Evolutionary conservation across 2,888 invertebrate species (phyloP).

Genomic region (Syritta pipiens): DNA sequence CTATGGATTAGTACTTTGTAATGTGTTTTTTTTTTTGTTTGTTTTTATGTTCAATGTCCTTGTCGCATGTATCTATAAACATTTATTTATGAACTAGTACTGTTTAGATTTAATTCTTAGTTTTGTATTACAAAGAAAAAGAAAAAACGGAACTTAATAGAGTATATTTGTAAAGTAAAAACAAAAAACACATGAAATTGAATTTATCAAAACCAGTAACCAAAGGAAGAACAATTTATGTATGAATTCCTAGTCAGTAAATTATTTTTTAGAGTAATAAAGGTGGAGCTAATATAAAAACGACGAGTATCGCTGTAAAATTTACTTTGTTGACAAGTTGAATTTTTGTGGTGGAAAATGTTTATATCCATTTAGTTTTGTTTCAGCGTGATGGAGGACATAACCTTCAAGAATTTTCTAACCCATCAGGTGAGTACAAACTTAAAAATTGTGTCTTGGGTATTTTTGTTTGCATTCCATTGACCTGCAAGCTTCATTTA

Average conservation of each 20-base stretch:
- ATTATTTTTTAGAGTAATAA: constrained; percentile 68
- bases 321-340: neutral
- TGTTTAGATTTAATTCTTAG: constrained; percentile 5
- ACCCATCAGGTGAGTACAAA: too few relatives aligned
- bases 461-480: too few relatives aligned
- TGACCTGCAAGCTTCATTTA: too few relatives aligned
- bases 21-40: constrained; percentile 2
- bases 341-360: neutral
- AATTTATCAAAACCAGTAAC: constrained; percentile 21
- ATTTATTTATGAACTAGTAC: constrained; percentile 29
- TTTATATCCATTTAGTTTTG: too few relatives aligned
- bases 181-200: constrained; percentile 24
- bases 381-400: too few relatives aligned
- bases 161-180: constrained; percentile 39
- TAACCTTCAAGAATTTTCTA: too few relatives aligned
- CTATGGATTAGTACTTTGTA: neutral
- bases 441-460: too few relatives aligned
- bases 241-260: constrained; percentile 69
- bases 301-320: too few relatives aligned
- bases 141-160: constrained; percentile 40
- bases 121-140: constrained; percentile 20
- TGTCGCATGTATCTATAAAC: constrained; percentile 11
- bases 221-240: constrained; percentile 36
- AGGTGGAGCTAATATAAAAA: constrained; percentile 45
- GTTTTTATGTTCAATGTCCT: constrained; percentile 25